Base-by-base conservation (phyloP, 2,113 vertebrate species). In the Pantherophis guttatus region DNA sequence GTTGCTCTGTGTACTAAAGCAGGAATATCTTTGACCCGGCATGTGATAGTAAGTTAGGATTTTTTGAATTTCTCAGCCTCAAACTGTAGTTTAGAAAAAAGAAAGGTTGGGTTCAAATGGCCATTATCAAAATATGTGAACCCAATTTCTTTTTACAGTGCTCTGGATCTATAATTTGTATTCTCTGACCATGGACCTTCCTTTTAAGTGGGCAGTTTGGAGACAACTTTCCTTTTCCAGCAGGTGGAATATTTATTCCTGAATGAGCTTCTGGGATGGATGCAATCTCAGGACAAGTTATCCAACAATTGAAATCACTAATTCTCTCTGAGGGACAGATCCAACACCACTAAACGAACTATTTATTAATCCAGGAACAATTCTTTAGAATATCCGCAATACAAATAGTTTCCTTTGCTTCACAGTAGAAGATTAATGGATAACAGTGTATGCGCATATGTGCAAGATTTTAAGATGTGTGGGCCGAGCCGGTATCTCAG, bases 331-430 rank as follows among this genome's bases (percentile, higher is more conserved):
- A 94, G 88, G 93, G 95, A 96, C 90, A 95, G 93, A 93, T 96
- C 95, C 96, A 96, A 95, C 96, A 95, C 94, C 96, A 95, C 95
- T 96, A 95, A 97, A 96, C 94, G 94, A 97, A 97, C 96, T 93
- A 95, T 94, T 97, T 93, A 95, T 94, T 97, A 97, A 97, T 97
- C 95, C 95, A 95, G 95, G 95, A 96, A 96, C 96, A 97, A 96
- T 96, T 96, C 96, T 94, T 92, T 96, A 62, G 95, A 97, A 96
- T 94, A 95, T 96, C 95, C 88, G 0, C 95, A 95, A 96, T 95
- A 11, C 98, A 98, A 98, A 98, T 98, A 98, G 97, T 98, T 98
- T 97, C 97, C 97, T 97, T 97, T 97, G 93, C 92, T 94, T 91
- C 95, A 0, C 91, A 88, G 95, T 91, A 88, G 87, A 97, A 97